Base-by-base conservation (phyloP, 2,888 invertebrate genomes). In the Helleia helle region DNA sequence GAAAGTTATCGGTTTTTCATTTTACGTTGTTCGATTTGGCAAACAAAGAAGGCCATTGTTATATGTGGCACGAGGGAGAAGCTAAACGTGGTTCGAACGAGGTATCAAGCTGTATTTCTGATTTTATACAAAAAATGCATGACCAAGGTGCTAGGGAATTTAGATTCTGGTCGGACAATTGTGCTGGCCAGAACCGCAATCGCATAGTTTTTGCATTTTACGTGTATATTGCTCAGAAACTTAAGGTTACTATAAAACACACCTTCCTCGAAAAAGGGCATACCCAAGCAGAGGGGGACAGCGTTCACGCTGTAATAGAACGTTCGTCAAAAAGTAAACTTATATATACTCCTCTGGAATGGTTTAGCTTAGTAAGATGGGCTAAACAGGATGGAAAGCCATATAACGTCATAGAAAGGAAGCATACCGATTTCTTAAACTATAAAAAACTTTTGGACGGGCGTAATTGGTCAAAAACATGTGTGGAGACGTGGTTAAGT, bases 341-440 rank as follows among this genome's bases (percentile, higher is more conserved):
- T 15, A 42, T 42, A 17, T 42, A 31, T 12, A 36, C 40, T 7
- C 46, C 40, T 8, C n/a, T 26, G 24, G 41, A 47, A 25, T 41
- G 40, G 43, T 12, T n/a, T 38, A 34, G 17, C 13, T 38, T 43
- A 37, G 36, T 42, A 6, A 15, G 39, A 11, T 41, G 41, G 39
- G 48, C 52, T 7, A 50, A 51, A 28, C 41, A 27, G 12, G 39
- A 42, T 43, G 48, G 44, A 39, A 42, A 49, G 36, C 44, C 50
- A 4, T 48, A 50, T n/a, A 25, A n/a, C 9, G 25, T 25, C 8
- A n/a, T 3, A 3, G n/a, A 25, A 9, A 9, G 25, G 8, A n/a
- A 25, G 25, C 25, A 8, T 25, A 25, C 25, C 25, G 25, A 25
- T 25, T 25, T 25, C n/a, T 3, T 25, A 25, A 25, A 25, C 3